phyloP scores from a whole-genome alignment of 2,888 invertebrate species.

The Lymantria monacha region DNA sequence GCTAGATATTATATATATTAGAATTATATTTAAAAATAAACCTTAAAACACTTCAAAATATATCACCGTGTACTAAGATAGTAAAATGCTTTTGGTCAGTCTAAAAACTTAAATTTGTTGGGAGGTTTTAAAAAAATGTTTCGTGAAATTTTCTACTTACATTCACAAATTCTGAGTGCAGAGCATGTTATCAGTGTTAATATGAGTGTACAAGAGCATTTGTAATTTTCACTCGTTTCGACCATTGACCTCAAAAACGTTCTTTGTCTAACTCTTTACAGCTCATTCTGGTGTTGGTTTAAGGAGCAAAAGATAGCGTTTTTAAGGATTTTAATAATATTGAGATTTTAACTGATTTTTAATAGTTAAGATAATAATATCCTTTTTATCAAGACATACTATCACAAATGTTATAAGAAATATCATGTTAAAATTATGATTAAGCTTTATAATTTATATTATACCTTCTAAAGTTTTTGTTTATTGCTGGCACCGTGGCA shows the following conservation, averaged over 20 bases:
- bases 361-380: no score
- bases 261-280: slow-evolving; percentile 33
- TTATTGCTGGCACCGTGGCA: no score
- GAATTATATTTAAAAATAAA: no score
- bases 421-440: no score
- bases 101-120: slow-evolving; percentile 6
- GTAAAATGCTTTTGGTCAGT: slow-evolving; percentile 1
- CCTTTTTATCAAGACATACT: no score
- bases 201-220: slow-evolving; percentile 18
- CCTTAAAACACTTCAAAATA: no score
- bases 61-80: no score
- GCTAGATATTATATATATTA: no score
- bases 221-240: slow-evolving; percentile 36
- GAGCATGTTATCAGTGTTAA: slow-evolving; percentile 21
- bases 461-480: no score
- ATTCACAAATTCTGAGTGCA: slow-evolving; percentile 9
- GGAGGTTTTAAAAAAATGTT: slow-evolving; percentile 4
- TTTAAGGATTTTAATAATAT: neutral
- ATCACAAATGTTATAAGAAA: no score
- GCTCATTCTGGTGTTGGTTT: slow-evolving; percentile 4
- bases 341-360: neutral
- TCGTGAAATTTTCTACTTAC: slow-evolving; percentile 12
- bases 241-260: slow-evolving; percentile 20
- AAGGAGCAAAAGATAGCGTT: slow-evolving; percentile 10
- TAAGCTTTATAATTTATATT: no score